Conservation (phyloP, 2,113 vertebrate genomes). For the Aplodontia rufa region DNA sequence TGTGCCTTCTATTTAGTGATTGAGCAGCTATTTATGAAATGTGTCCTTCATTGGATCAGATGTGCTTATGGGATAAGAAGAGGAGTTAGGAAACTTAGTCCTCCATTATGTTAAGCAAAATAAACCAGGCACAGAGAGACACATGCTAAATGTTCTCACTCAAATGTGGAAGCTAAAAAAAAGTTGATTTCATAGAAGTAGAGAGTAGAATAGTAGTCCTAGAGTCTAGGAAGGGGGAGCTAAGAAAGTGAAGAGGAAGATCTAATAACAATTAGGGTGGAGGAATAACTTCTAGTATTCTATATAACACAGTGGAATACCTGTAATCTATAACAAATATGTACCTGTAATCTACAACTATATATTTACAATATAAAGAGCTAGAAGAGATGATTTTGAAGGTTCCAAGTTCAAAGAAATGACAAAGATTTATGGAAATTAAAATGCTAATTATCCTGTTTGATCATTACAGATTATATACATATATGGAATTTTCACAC, state of each 20-base stretch:
- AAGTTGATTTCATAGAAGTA: background rate
- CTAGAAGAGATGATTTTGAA: background rate
- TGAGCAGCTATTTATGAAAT: background rate
- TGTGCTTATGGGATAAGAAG: no score
- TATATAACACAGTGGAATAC: background rate
- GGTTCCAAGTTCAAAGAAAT: background rate
- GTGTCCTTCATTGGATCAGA: background rate
- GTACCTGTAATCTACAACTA: background rate
- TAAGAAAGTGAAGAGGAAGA: no score
- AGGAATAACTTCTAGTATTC: background rate
- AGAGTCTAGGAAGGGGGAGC: background rate
- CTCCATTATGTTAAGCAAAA: background rate
- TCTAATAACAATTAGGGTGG: background rate
- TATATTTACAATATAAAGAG: background rate
- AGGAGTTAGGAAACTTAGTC: background rate
- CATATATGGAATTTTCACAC: background rate
- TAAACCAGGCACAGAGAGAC: background rate
- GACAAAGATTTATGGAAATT: background rate
- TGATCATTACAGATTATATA: background rate
- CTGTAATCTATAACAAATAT: background rate
- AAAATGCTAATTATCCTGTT: background rate
- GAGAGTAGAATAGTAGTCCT: background rate
- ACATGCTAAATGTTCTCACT: background rate
- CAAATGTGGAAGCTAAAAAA: background rate
- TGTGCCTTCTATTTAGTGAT: background rate